Percentiles rank a stretch among this genome's conserved stretches.
These are phyloP conservation scores for Apogon talboti DNA, from an alignment of 2,797 vertebrate species.

Conservation along the genomic window DNA sequence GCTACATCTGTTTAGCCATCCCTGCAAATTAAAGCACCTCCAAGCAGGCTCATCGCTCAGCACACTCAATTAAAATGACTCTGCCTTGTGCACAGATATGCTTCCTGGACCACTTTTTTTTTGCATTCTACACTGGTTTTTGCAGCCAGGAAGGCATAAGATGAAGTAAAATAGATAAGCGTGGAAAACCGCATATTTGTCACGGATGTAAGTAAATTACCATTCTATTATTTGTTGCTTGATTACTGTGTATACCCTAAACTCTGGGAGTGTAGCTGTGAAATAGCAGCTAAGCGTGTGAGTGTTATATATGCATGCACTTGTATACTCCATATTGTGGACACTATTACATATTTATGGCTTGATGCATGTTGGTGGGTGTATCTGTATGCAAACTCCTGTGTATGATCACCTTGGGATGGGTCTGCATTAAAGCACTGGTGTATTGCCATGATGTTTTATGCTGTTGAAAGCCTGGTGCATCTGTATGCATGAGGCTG, in stretches of 20 bases:
- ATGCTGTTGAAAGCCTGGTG: constrained; percentile 12
- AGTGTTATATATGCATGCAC: neutral
- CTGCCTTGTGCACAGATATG: constrained; percentile 49
- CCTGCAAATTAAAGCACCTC: constrained; percentile 77
- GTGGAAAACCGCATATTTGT: constrained; percentile 43
- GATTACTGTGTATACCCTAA: constrained; percentile 20
- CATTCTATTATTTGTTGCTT: constrained; percentile 29
- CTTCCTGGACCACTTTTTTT: constrained; percentile 31
- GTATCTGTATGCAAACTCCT: neutral
- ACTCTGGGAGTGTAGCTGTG: constrained; percentile 6
- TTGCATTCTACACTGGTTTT: constrained; percentile 12
- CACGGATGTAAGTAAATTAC: constrained; percentile 56
- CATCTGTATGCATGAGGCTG: constrained; percentile 34
- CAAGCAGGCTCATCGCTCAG: constrained; percentile 71
- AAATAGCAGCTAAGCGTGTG: neutral
- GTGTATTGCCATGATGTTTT: neutral
- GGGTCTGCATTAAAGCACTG: constrained; percentile 13
- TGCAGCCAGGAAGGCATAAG: constrained; percentile 24
- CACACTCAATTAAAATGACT: constrained; percentile 75
- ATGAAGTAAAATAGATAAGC: constrained; percentile 53
- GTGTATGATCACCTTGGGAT: constrained; percentile 39
- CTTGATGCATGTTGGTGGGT: constrained; percentile 21
- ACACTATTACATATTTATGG: constrained; percentile 34
- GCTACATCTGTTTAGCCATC: constrained; percentile 79
- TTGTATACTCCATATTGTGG: constrained; percentile 8